phyloP scores from a whole-genome alignment of 1,140 invertebrate species.

The Drosophila setifemur region DNA sequence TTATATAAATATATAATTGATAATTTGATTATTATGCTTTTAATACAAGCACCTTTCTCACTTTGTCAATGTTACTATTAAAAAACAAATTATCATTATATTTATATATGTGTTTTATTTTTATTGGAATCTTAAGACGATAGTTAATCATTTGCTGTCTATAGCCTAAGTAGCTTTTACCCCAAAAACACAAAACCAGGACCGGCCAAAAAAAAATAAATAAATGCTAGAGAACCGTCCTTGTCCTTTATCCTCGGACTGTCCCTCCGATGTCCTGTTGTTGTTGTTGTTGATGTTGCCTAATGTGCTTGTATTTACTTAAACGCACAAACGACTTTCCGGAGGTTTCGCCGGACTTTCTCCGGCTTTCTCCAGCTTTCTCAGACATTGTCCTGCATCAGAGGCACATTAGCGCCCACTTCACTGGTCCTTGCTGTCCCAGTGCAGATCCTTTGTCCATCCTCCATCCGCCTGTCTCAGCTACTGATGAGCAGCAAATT shows the following conservation, averaged over 20 bases:
- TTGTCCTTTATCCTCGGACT: not conserved
- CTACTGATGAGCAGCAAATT: slow-evolving; percentile 73
- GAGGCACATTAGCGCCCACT: slow-evolving; percentile 33
- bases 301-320: slow-evolving; percentile 59
- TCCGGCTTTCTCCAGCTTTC: not conserved
- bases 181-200: no score
- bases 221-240: not conserved
- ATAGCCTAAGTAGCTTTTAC: no score
- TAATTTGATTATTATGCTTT: no score
- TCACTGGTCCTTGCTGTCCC: not conserved
- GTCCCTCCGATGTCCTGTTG: not conserved
- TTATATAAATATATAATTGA: no score
- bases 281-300: slow-evolving; percentile 25
- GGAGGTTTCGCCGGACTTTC: not conserved
- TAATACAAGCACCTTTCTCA: no score
- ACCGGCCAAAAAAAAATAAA: not conserved
- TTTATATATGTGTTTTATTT: no score
- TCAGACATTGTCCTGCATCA: slow-evolving; percentile 10
- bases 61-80: no score
- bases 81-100: no score
- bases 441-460: not conserved
- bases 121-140: no score
- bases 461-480: not conserved
- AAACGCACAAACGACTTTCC: slow-evolving; percentile 49
- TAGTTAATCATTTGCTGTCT: no score